These are phyloP conservation scores for Pycnomerus fuliginosus DNA, from an alignment of 2,888 invertebrate genomes.

Conservation along the genomic window DNA sequence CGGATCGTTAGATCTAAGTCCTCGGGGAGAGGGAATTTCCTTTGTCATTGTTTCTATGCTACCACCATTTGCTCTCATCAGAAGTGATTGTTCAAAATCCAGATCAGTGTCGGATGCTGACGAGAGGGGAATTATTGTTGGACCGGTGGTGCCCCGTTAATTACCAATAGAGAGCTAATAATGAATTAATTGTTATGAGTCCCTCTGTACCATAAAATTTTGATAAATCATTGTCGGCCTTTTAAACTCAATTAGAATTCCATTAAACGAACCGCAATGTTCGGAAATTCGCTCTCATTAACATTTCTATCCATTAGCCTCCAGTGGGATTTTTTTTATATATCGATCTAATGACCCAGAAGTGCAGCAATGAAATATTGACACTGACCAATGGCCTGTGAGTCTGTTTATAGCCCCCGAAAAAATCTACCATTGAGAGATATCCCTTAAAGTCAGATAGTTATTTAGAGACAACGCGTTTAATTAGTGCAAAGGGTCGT, in stretches of 20 bases:
- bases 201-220: too few species aligned
- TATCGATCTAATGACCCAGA: too few species aligned
- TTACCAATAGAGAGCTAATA: conserved; percentile 11
- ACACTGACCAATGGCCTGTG: conserved; percentile 32
- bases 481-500: conserved; percentile 14
- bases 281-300: too few species aligned
- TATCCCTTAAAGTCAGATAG: conserved; percentile 12
- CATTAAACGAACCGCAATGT: too few species aligned
- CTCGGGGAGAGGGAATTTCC: conserved; percentile 3
- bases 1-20: conserved; percentile 28
- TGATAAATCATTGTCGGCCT: too few species aligned
- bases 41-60: conserved; percentile 14
- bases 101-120: too few species aligned
- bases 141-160: conserved; percentile 10
- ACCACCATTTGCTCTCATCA: conserved; percentile 20
- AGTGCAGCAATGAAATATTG: too few species aligned
- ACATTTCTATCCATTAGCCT: too few species aligned
- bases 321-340: too few species aligned
- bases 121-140: too few species aligned
- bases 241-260: too few species aligned
- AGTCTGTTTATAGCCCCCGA: conserved; percentile 30
- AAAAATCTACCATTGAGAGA: conserved; percentile 8
- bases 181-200: conserved; percentile 16
- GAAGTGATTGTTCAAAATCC: conserved; percentile 16
- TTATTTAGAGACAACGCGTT: conserved; percentile 8